Base-by-base conservation (phyloP, 1,140 invertebrate genomes). In the Lasaia peninsularis region DNA sequence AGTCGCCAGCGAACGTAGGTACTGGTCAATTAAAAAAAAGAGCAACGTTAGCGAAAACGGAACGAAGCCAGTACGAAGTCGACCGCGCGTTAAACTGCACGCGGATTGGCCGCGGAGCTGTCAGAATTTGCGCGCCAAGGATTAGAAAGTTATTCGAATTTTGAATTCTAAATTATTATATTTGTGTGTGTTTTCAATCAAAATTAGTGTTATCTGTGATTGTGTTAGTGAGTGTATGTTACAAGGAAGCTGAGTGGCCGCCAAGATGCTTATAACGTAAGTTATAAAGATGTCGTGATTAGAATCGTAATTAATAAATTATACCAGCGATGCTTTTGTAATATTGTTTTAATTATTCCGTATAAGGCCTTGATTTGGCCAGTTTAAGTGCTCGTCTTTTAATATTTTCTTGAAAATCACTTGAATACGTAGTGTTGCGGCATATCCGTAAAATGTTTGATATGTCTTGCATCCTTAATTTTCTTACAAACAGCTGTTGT, bases 201-300 rank as follows among this genome's bases (percentile, higher is more conserved):
- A 65, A 62, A 65, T 62, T 66, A 63, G 60, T 71, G 69, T 69
- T 58, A 69, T 69, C 59, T 70, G 75, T 78, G 71, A 77, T 58
- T 69, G 69, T 78, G 75, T 65, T 60, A 61, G 65, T 70, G 62
- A 49, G 61, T 67, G 65, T 40, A 52, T 60, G 63, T 33, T 31
- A 52, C 51, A 34, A 52, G 51, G 51, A 52, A 52, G 18, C 21
- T 32, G 51, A 52, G 51, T 32, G 66, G 61, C 69, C 63, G 58
- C 49, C 67, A 62, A 73, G 58, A 86, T 86, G 83, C 80, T 86
- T 70, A 85, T 86, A 81, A 86, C 80, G 83, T 86, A 74, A 83
- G 83, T 81, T 73, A 56, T 37, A 37, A 20, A 11, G 32, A 24
- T 37, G 58, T 24, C 52, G 58, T 67, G 60, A 69, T 73, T 67